phyloP scores from a whole-genome alignment of 2,797 vertebrate genomes.

The Acanthurus leucopareius region DNA sequence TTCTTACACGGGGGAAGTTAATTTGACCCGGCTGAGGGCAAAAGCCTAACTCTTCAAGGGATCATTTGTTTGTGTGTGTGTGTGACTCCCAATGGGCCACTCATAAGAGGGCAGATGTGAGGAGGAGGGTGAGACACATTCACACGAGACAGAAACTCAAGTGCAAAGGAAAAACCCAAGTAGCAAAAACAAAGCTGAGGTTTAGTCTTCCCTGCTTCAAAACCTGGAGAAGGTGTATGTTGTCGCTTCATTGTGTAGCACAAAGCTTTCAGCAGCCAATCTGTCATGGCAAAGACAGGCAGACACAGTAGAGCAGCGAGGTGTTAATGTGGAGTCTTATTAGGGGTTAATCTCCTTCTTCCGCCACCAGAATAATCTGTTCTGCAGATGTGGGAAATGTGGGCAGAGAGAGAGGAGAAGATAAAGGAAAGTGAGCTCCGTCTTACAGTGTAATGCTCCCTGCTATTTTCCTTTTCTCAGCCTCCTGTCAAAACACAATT shows the following conservation, averaged over 20 bases:
- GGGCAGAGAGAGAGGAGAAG: constrained; percentile 28
- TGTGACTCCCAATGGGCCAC: constrained; percentile 18
- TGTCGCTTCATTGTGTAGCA: constrained; percentile 4
- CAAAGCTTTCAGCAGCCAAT: constrained; percentile 54
- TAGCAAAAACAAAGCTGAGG: constrained; percentile 26
- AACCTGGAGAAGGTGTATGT: constrained; percentile 31
- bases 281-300: constrained; percentile 39
- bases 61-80: constrained; percentile 19
- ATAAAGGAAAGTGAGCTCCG: constrained; percentile 20
- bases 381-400: constrained; percentile 68
- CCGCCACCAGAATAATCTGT: constrained; percentile 52
- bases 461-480: constrained; percentile 46
- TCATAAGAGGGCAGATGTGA: constrained; percentile 19
- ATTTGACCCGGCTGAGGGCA: constrained; percentile 41
- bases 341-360: constrained; percentile 61
- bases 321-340: constrained; percentile 69
- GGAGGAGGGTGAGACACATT: constrained; percentile 9
- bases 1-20: constrained; percentile 46
- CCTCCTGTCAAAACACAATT: constrained; percentile 60
- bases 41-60: constrained; percentile 25
- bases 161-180: constrained; percentile 10
- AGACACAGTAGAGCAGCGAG: constrained; percentile 38
- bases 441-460: constrained; percentile 7
- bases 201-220: constrained; percentile 14
- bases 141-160: constrained; percentile 5